These are phyloP conservation scores for Babyrousa celebensis DNA, from an alignment of 2,797 vertebrate genomes.

Conservation along the genomic window DNA sequence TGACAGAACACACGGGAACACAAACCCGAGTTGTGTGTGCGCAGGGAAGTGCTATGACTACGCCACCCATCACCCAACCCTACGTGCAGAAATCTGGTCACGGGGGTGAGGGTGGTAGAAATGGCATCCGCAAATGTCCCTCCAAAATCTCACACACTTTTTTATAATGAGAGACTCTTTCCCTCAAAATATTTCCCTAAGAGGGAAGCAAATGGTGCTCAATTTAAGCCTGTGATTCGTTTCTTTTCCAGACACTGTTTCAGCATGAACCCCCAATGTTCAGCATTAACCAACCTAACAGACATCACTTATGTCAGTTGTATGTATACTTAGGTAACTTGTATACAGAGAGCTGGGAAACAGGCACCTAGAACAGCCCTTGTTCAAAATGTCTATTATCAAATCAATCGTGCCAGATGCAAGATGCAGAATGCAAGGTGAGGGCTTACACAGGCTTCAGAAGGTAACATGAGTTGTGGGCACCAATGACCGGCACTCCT, in stretches of 20 bases:
- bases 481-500: background rate
- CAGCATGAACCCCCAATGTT: background rate
- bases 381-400: background rate
- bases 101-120: background rate
- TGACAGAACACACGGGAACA: background rate
- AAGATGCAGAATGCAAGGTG: background rate
- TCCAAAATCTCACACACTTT: background rate
- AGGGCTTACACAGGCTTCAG: background rate
- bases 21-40: background rate
- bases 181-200: background rate
- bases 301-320: background rate
- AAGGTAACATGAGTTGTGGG: fast-evolving
- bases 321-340: background rate
- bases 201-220: background rate
- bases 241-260: background rate
- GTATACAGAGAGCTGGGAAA: background rate
- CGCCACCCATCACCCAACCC: background rate
- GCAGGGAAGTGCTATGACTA: background rate
- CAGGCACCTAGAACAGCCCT: background rate
- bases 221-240: background rate
- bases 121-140: background rate
- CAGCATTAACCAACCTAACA: background rate
- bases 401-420: background rate
- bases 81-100: background rate
- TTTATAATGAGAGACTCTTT: background rate